Conservation (phyloP, 2,888 invertebrate genomes). For the Periphyllus acericola region DNA sequence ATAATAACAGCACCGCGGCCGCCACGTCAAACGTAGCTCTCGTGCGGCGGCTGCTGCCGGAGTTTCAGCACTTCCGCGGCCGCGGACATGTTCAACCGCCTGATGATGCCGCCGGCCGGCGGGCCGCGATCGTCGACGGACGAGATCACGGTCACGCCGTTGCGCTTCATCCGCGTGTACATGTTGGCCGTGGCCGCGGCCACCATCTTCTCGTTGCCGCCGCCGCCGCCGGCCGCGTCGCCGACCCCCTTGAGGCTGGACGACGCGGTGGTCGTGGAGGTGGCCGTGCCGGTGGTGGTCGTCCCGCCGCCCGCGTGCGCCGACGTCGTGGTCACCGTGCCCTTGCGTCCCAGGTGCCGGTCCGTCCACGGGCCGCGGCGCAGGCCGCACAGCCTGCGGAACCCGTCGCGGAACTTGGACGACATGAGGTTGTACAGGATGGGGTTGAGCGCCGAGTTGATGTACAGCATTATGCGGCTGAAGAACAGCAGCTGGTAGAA, state of each 20-base stretch:
- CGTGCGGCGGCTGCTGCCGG: slow-evolving; percentile 11
- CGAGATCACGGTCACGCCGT: slow-evolving; percentile 64
- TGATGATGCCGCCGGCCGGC: slow-evolving; percentile 62
- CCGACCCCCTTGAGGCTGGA: slow-evolving; percentile 15
- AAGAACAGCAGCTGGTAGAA: slow-evolving; percentile 87
- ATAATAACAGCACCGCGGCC: background rate
- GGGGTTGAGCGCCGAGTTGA: slow-evolving; percentile 91
- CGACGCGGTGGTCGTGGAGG: slow-evolving; percentile 61
- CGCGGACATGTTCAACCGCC: slow-evolving; percentile 62
- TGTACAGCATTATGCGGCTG: slow-evolving; percentile 85
- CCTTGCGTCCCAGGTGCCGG: slow-evolving; percentile 72
- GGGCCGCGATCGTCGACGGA: slow-evolving; percentile 51
- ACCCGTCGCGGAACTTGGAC: slow-evolving; percentile 86
- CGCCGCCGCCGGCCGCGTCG: background rate
- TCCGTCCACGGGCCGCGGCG: slow-evolving; percentile 68
- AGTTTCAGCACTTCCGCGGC: background rate
- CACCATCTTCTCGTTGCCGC: background rate
- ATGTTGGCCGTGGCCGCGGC: slow-evolving; percentile 61
- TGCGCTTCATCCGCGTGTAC: slow-evolving; percentile 64
- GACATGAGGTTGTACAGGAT: slow-evolving; percentile 92
- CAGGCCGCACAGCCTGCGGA: slow-evolving; percentile 79
- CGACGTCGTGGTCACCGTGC: slow-evolving; percentile 76
- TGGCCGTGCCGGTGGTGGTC: slow-evolving; percentile 66
- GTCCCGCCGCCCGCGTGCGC: slow-evolving; percentile 68
- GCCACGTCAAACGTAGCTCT: slow-evolving; percentile 50